phyloP scores from a whole-genome alignment of 1,140 invertebrate species.

The Brachystomella parvula region DNA sequence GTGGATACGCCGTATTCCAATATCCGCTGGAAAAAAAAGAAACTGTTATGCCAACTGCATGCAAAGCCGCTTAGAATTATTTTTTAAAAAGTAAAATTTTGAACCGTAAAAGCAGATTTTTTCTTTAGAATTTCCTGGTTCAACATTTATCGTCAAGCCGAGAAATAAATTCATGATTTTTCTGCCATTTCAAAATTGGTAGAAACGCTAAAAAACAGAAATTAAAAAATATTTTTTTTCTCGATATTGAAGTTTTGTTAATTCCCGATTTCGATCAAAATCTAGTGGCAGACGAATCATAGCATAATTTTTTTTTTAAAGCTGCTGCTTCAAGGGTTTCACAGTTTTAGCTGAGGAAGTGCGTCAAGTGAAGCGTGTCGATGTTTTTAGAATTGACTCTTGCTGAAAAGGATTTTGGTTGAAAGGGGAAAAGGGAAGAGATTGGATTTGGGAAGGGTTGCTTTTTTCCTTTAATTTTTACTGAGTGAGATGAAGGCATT shows the following conservation, averaged over 20 bases:
- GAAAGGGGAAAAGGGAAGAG: too few relatives aligned
- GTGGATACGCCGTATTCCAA: not conserved
- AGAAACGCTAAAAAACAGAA: not conserved
- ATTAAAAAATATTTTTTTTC: not conserved
- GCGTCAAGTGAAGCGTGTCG: conserved; percentile 31
- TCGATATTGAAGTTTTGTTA: not conserved
- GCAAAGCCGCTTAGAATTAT: not conserved
- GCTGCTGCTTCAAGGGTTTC: not conserved
- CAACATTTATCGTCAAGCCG: not conserved
- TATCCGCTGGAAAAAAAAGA: not conserved
- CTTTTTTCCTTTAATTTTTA: too few relatives aligned
- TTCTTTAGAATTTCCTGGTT: not conserved
- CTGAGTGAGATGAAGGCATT: conserved; percentile 1
- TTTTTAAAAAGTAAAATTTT: not conserved
- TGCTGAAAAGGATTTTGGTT: not conserved
- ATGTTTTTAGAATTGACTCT: conserved; percentile 21
- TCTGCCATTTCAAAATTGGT: not conserved
- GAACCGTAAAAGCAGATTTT: not conserved
- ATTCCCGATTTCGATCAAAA: not conserved
- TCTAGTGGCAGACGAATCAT: not conserved
- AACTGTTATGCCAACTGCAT: not conserved
- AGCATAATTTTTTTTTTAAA: not conserved
- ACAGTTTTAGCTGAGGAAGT: conserved; percentile 15
- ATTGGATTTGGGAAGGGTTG: not conserved
- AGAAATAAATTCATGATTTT: not conserved